These are phyloP conservation scores for Nothocercus nigrocapillus DNA, from an alignment of 2,113 vertebrate genomes.

Conservation along the genomic window DNA sequence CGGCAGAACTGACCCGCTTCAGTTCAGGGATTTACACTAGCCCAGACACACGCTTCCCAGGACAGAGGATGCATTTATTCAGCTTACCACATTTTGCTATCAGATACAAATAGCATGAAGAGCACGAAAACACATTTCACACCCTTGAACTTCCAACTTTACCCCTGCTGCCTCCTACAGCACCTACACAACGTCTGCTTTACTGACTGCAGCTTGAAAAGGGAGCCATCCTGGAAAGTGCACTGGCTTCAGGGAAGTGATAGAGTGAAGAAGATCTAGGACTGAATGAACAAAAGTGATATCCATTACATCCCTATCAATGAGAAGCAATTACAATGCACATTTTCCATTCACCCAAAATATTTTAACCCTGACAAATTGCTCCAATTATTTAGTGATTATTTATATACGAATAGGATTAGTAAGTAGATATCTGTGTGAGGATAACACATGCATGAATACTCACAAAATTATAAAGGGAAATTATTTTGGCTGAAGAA, in stretches of 20 bases:
- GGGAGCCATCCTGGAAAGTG: background rate
- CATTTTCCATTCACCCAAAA: background rate
- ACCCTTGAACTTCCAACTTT: background rate
- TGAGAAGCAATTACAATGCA: background rate
- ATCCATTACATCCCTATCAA: background rate
- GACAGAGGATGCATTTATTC: background rate
- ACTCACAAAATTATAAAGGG: background rate
- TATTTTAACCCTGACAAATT: background rate
- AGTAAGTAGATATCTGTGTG: background rate
- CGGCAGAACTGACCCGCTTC: background rate
- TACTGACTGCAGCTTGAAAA: background rate
- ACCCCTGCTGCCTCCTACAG: background rate
- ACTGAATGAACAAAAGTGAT: background rate
- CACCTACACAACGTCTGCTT: background rate
- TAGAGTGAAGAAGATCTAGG: background rate
- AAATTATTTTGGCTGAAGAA: conserved; percentile 52
- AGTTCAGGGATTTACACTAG: background rate
- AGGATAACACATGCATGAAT: background rate
- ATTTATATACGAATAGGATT: background rate
- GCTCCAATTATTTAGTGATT: background rate
- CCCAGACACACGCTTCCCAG: background rate
- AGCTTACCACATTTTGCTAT: background rate
- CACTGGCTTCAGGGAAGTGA: background rate
- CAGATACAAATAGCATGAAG: background rate
- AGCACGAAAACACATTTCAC: background rate